A percentile compares a stretch with the other conserved stretches of the same genome.
Conservation (phyloP, 2,113 vertebrate species). For the Dipodomys spectabilis region DNA sequence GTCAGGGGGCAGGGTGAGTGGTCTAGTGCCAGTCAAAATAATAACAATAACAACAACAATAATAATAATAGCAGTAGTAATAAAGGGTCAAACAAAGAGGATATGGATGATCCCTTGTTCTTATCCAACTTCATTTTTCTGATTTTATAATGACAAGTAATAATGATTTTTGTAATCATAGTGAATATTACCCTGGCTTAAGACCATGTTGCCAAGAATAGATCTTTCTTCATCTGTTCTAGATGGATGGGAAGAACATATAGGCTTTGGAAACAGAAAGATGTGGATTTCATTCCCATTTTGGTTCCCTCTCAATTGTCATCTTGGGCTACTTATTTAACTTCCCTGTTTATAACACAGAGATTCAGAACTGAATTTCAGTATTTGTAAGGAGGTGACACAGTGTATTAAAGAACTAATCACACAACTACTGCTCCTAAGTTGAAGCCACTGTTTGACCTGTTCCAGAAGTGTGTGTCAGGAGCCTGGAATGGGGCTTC, state of each 20-base stretch:
- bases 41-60: too few species aligned
- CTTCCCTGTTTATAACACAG: background rate
- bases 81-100: background rate
- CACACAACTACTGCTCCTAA: background rate
- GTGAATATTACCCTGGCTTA: background rate
- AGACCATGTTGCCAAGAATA: conserved; percentile 29
- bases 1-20: too few species aligned
- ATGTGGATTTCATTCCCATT: background rate
- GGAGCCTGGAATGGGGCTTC: background rate
- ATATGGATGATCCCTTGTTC: background rate
- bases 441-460: background rate
- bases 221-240: conserved; percentile 17
- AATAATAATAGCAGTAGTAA: too few species aligned
- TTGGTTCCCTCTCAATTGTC: background rate
- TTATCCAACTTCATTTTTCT: background rate
- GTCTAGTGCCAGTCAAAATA: too few species aligned
- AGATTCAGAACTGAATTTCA: background rate
- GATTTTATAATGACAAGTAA: background rate
- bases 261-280: background rate
- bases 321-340: conserved; percentile 26
- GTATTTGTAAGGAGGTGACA: background rate
- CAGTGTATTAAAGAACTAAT: background rate
- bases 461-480: background rate
- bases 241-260: background rate
- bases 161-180: background rate